phyloP scores from a whole-genome alignment of 1,140 invertebrate genomes.

The Aphis gossypii region DNA sequence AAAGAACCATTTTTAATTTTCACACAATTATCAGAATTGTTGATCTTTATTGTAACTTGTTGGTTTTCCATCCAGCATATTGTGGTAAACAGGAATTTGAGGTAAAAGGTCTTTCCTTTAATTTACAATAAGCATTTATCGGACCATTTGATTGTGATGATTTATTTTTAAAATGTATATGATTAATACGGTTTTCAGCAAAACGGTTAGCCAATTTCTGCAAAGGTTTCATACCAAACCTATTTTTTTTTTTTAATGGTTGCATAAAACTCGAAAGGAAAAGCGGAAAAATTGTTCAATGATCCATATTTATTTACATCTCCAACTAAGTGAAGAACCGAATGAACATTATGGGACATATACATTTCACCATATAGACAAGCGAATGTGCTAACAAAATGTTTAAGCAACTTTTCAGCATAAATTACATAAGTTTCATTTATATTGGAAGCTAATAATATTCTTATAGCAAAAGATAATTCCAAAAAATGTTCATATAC shows the following conservation, averaged over 20 bases:
- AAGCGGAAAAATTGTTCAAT: neutral
- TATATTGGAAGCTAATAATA: neutral
- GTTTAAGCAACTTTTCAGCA: neutral
- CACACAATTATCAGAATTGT: neutral
- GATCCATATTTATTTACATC: neutral
- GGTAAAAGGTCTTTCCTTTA: neutral
- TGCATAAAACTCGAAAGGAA: slow-evolving; percentile 25
- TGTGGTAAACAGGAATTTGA: neutral
- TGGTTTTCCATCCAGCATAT: neutral
- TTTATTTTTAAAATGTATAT: neutral
- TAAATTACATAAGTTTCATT: neutral
- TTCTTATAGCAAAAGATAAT: neutral
- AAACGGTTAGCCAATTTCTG: neutral
- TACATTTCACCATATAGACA: neutral
- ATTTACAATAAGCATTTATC: neutral
- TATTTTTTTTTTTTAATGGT: slow-evolving; percentile 12
- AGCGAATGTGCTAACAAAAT: neutral
- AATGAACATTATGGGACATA: slow-evolving; percentile 14
- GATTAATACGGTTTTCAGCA: neutral
- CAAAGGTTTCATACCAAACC: slow-evolving; percentile 4
- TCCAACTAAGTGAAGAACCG: neutral
- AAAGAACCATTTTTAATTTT: slow-evolving; percentile 2
- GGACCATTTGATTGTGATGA: neutral
- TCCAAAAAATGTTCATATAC: slow-evolving; percentile 8
- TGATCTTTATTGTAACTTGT: neutral